Base-by-base conservation (phyloP, 2,797 vertebrate genomes). In the Craterocephalus amniculus region DNA sequence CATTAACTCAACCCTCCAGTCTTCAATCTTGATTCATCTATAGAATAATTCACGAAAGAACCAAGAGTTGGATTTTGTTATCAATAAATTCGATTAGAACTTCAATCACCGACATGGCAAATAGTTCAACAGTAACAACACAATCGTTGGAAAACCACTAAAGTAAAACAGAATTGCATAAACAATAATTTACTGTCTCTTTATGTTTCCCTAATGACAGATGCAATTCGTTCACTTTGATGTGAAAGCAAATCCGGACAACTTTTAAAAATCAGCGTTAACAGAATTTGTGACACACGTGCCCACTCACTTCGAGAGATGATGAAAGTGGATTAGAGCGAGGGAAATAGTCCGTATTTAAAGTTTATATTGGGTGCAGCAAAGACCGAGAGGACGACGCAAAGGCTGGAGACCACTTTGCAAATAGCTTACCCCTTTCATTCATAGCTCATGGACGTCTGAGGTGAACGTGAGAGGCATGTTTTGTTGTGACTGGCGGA, bases 291-390 rank as follows among this genome's bases (percentile, higher is more conserved):
- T 49, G 48, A 24, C 48, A 24, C n/a, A 9, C 2, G 48, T 49
- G 48, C 22, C 48, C 48, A 24, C 48, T 49, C 48, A 74, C 70
- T 64, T 69, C 18, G 61, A 73, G 75, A 55, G 71, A 80, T 81
- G 86, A 87, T 86, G 77, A 66, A 77, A 83, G 77, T 78, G 76
- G 60, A 76, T 75, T 67, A 67, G 55, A 74, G 51, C 68, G 82
- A 60, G 67, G 76, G 74, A 85, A 87, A 87, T 58, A 80, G 74
- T 48, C 79, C 78, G 79, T 83, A 85, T 88, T 76, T 78, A 74
- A 73, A 76, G 49, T 77, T 80, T 81, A 65, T 67, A 64, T 36
- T 68, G 78, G 65, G 62, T 67, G 72, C 68, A 78, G 75, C 71
- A 49, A 38, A 58, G 20, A 70, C 57, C 57, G 75, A 72, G 26